Evolutionary conservation across 2,113 vertebrate genomes (phyloP).

Genomic region (Cervus canadensis): DNA sequence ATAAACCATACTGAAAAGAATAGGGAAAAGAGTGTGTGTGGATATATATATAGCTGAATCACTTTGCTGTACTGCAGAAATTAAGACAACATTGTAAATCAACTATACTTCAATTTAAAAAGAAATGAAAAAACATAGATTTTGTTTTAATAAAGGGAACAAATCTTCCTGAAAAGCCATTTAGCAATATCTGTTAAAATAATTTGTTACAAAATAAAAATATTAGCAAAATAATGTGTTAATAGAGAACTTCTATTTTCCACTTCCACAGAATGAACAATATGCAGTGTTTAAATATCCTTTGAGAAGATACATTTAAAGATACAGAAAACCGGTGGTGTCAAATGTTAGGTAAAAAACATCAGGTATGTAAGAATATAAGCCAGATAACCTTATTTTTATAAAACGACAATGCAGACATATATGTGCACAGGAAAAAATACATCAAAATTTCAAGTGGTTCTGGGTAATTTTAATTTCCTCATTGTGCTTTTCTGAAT

Average conservation of each 20-base stretch:
- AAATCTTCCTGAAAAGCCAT: not conserved
- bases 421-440: not conserved
- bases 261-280: not conserved
- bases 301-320: not conserved
- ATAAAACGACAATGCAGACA: not conserved
- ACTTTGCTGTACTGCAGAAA: not conserved
- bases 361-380: not conserved
- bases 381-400: not conserved
- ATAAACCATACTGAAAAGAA: not conserved
- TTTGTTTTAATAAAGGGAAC: not conserved
- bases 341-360: not conserved
- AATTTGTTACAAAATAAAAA: not conserved
- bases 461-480: not conserved
- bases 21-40: not conserved
- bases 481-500: not conserved
- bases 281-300: not conserved
- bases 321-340: not conserved
- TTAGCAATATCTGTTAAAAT: conserved; percentile 4
- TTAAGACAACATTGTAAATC: not conserved
- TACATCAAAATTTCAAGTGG: not conserved
- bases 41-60: not conserved
- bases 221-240: not conserved
- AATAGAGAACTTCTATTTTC: not conserved
- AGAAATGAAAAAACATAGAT: not conserved
- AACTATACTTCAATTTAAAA: not conserved